Conservation (phyloP, 2,113 vertebrate genomes). For the Carollia perspicillata region DNA sequence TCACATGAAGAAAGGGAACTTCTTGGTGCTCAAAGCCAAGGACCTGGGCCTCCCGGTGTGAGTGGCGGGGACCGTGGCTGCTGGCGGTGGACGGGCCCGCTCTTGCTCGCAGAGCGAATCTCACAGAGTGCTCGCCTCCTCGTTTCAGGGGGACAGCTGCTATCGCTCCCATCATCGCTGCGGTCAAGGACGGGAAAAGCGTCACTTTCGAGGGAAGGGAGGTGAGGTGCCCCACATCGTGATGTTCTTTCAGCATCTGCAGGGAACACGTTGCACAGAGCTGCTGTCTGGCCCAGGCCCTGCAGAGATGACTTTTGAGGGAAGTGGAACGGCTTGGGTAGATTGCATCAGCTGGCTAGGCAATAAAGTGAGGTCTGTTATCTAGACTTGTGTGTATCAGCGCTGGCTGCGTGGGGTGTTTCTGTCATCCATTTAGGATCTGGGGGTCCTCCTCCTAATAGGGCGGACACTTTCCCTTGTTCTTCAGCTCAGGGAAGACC, state of each 20-base stretch:
- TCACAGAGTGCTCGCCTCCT: background rate
- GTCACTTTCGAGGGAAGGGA: constrained; percentile 89
- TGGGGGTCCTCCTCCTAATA: background rate
- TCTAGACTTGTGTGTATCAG: no score
- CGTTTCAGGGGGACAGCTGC: constrained; percentile 89
- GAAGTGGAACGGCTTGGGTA: background rate
- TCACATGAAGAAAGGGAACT: constrained; percentile 91
- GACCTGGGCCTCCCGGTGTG: constrained; percentile 94
- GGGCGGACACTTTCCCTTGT: background rate
- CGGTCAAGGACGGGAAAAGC: constrained; percentile 88
- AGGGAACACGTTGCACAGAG: background rate
- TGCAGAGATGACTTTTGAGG: background rate
- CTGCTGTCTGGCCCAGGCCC: background rate
- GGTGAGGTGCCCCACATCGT: constrained; percentile 76
- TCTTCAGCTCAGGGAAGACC: background rate
- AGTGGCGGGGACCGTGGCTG: constrained; percentile 68
- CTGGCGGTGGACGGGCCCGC: accelerated
- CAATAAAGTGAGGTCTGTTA: background rate
- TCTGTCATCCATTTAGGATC: background rate
- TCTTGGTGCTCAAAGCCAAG: constrained; percentile 89
- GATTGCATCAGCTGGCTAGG: no score
- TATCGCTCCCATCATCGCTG: constrained; percentile 90
- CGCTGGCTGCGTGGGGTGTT: accelerated
- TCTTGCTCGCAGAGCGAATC: accelerated
- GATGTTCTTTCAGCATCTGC: background rate